A percentile compares a stretch with the other conserved stretches of the same genome.
Conservation (phyloP, 2,113 vertebrate species). For the Pagrus major region DNA sequence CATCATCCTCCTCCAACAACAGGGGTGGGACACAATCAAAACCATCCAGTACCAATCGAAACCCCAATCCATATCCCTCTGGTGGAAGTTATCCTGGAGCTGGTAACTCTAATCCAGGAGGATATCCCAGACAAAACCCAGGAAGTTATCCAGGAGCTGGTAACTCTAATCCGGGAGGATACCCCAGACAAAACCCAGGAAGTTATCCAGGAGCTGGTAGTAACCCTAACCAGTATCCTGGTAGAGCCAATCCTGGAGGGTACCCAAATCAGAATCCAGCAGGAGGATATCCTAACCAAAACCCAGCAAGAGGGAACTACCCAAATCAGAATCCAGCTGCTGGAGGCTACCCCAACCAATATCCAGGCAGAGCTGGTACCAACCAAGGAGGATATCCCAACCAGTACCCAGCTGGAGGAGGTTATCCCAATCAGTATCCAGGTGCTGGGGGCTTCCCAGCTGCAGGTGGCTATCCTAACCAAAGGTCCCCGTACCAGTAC, state of each 20-base stretch:
- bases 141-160: constrained; percentile 60
- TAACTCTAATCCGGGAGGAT: constrained; percentile 63
- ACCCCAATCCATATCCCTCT: constrained; percentile 74
- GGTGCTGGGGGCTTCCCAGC: constrained; percentile 48
- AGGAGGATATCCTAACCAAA: constrained; percentile 67
- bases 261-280: constrained; percentile 34
- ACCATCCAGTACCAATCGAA: constrained; percentile 62
- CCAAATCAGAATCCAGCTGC: constrained; percentile 57
- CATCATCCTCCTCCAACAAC: constrained; percentile 39
- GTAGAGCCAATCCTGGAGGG: neutral
- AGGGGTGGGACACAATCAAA: constrained; percentile 64
- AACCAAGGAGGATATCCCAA: constrained; percentile 47
- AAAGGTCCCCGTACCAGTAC: constrained; percentile 53
- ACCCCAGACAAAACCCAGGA: constrained; percentile 70
- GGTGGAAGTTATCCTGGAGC: constrained; percentile 76
- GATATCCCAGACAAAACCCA: constrained; percentile 66
- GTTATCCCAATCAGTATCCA: constrained; percentile 32
- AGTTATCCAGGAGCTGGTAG: constrained; percentile 29
- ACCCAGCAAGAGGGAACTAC: constrained; percentile 60
- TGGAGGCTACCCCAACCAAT: constrained; percentile 36
- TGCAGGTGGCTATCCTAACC: constrained; percentile 38
- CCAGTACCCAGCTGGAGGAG: constrained; percentile 39
- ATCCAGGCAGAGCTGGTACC: constrained; percentile 16
- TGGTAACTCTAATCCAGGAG: constrained; percentile 64
- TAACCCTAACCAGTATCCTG: neutral